Conservation (phyloP, 1,140 invertebrate genomes). For the Ostrea edulis region DNA sequence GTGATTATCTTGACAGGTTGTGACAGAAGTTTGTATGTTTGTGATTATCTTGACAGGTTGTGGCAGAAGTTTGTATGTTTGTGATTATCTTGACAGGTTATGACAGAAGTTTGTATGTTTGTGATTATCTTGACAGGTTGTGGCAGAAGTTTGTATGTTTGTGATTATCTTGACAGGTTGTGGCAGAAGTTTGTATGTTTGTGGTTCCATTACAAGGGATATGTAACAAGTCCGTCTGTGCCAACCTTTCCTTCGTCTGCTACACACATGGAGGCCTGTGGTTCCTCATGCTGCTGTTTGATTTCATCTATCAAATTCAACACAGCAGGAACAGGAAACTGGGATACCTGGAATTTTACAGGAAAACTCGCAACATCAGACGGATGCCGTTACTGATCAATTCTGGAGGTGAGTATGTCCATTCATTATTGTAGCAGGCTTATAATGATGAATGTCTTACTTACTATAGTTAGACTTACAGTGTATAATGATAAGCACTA, state of each 20-base stretch:
- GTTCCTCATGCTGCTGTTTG: slow-evolving; percentile 66
- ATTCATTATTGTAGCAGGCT: background rate
- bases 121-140: background rate
- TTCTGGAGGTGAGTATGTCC: slow-evolving; percentile 64
- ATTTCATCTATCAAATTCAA: slow-evolving; percentile 64
- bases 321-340: slow-evolving; percentile 66
- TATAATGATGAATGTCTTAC: background rate
- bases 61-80: slow-evolving; percentile 54
- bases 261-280: slow-evolving; percentile 70
- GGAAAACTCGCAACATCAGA: slow-evolving; percentile 68
- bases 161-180: slow-evolving; percentile 60
- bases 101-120: background rate
- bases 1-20: slow-evolving; percentile 57
- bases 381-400: slow-evolving; percentile 66
- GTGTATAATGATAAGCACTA: background rate
- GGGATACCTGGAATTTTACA: slow-evolving; percentile 74
- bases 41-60: slow-evolving; percentile 60
- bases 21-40: slow-evolving; percentile 54
- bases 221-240: background rate
- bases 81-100: slow-evolving; percentile 40
- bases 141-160: background rate
- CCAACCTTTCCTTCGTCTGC: slow-evolving; percentile 53
- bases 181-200: slow-evolving; percentile 54
- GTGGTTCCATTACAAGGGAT: slow-evolving; percentile 59
- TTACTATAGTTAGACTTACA: background rate